These are phyloP conservation scores for Ibycter americanus DNA, from an alignment of 2,797 vertebrate genomes.

Conservation along the genomic window DNA sequence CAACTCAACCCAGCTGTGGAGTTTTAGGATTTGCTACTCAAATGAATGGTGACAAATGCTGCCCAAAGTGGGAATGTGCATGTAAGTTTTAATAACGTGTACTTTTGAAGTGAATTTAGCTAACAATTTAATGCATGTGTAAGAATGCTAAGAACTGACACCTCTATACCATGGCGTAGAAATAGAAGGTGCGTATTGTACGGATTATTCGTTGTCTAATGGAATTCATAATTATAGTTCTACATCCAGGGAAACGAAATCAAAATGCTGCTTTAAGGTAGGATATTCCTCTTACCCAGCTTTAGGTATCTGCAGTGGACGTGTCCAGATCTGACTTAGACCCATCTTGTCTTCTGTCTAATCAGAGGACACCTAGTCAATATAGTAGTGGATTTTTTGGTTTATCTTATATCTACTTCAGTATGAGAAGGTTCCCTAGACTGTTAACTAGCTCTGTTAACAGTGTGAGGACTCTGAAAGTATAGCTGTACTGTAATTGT, in stretches of 20 bases:
- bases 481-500: neutral
- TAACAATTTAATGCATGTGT: neutral
- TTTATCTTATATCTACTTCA: neutral
- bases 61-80: conserved; percentile 94
- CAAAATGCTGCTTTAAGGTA: neutral
- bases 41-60: conserved; percentile 93
- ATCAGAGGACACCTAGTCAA: neutral
- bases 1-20: conserved; percentile 87
- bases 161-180: neutral
- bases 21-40: conserved; percentile 89
- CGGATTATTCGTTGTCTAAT: neutral
- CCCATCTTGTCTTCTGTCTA: neutral
- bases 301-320: neutral
- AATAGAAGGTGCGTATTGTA: neutral
- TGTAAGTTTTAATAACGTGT: conserved; percentile 82
- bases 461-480: neutral
- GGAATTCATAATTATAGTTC: neutral
- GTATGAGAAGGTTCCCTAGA: neutral
- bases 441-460: neutral
- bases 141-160: neutral
- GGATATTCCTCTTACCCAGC: neutral
- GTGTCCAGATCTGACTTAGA: neutral
- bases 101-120: neutral
- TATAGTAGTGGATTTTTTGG: neutral
- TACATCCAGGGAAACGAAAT: neutral